A percentile compares a stretch with the other conserved stretches of the same genome.
These are phyloP conservation scores for Hyppa rectilinea DNA, from an alignment of 2,888 invertebrate species.

Conservation along the genomic window DNA sequence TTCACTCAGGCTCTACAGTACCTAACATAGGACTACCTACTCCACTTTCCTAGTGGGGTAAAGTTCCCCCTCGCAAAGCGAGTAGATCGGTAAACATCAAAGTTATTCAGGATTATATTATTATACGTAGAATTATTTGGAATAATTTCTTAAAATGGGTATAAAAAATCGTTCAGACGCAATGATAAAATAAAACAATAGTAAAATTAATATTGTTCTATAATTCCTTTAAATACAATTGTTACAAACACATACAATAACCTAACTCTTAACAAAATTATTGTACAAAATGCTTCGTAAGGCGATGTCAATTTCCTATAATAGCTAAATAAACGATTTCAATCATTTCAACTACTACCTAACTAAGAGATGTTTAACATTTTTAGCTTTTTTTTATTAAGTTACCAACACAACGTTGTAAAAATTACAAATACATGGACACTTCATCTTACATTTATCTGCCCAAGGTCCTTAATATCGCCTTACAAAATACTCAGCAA, in stretches of 20 bases:
- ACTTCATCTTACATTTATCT: neutral
- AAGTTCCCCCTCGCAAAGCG: neutral
- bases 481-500: constrained; percentile 3
- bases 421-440: neutral
- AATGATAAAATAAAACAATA: constrained; percentile 17
- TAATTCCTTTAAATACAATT: constrained; percentile 18
- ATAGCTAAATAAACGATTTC: too few species aligned
- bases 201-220: constrained; percentile 26
- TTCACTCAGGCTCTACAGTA: too few species aligned
- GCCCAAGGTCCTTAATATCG: neutral
- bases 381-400: neutral
- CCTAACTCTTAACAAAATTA: too few species aligned
- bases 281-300: too few species aligned
- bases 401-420: neutral
- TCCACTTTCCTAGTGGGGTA: neutral
- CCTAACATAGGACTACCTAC: neutral
- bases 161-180: neutral
- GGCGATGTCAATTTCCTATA: too few species aligned
- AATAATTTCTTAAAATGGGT: neutral
- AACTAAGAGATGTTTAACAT: too few species aligned
- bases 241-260: constrained; percentile 12
- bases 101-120: neutral
- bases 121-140: neutral
- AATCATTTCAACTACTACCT: too few species aligned
- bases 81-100: neutral